Evolutionary conservation across 2,113 vertebrate species (phyloP).

Genomic region (Nesogale talazaci): DNA sequence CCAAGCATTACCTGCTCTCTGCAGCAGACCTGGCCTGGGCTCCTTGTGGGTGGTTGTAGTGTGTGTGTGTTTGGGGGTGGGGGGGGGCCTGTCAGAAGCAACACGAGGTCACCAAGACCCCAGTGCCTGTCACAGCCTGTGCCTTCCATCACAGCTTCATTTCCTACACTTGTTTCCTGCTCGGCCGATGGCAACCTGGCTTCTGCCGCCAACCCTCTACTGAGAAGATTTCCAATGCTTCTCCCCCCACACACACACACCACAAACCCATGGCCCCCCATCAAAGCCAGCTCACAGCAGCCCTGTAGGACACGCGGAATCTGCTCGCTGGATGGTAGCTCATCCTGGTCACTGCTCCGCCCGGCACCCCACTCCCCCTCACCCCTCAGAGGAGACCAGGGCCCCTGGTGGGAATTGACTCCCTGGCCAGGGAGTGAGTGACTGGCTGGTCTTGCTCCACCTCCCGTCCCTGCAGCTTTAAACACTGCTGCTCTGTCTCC

Average conservation of each 20-base stretch:
- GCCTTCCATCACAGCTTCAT: neutral
- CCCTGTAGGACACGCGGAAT: neutral
- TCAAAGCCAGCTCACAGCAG: neutral
- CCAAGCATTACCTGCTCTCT: neutral
- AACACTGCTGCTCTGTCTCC: neutral
- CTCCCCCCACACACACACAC: neutral
- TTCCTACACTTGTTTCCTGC: too few species aligned
- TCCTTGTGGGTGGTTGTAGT: too few species aligned
- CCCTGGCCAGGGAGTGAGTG: neutral
- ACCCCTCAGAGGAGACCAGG: neutral
- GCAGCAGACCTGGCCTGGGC: neutral
- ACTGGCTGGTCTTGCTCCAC: neutral
- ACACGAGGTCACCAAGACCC: neutral
- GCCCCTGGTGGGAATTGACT: too few species aligned
- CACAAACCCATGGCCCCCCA: neutral
- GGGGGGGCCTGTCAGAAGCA: neutral
- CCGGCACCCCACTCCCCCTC: too few species aligned
- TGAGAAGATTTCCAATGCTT: neutral
- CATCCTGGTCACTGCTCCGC: too few species aligned
- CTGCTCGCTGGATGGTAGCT: too few species aligned
- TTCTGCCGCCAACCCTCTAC: neutral
- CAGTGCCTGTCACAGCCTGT: neutral
- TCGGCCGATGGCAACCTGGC: neutral
- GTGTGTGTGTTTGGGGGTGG: too few species aligned
- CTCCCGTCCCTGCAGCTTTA: neutral